These are phyloP conservation scores for Clusia tigrina DNA, from an alignment of 2,888 invertebrate genomes.

Conservation along the genomic window DNA sequence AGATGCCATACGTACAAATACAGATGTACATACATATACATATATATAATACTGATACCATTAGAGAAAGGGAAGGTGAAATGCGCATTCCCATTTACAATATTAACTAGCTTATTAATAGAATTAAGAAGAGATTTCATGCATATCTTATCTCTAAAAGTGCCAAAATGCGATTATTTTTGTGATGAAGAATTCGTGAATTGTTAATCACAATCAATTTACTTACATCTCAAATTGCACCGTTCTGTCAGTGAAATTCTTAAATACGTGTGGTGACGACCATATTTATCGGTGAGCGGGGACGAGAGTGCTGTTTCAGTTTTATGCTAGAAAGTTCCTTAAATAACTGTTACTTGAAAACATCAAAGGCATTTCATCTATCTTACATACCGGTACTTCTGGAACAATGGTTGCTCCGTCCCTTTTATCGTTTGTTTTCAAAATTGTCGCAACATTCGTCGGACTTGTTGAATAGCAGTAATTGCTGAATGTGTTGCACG, in stretches of 20 bases:
- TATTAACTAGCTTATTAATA: no score
- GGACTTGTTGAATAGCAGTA: not conserved
- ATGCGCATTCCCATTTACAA: no score
- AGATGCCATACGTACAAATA: no score
- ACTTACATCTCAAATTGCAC: slow-evolving; percentile 96
- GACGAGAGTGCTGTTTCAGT: slow-evolving; percentile 29
- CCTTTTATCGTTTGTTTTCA: not conserved
- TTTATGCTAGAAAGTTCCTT: slow-evolving; percentile 18
- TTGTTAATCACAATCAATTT: no score
- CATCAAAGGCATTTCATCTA: not conserved
- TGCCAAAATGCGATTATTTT: no score
- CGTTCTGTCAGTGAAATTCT: slow-evolving; percentile 95
- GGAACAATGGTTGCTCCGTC: slow-evolving; percentile 18
- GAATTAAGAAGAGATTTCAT: no score
- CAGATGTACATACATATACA: no score
- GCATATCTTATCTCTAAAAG: no score
- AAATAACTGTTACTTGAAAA: slow-evolving; percentile 5
- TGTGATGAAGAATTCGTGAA: no score
- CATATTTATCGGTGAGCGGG: slow-evolving; percentile 81
- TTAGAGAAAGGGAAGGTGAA: no score
- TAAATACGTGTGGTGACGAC: slow-evolving; percentile 89
- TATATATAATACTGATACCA: no score
- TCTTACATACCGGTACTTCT: slow-evolving; percentile 12
- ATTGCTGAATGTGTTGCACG: slow-evolving; percentile 14
- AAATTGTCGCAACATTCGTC: not conserved